Conservation (phyloP, 2,113 vertebrate genomes). For the Cepphus grylle region DNA sequence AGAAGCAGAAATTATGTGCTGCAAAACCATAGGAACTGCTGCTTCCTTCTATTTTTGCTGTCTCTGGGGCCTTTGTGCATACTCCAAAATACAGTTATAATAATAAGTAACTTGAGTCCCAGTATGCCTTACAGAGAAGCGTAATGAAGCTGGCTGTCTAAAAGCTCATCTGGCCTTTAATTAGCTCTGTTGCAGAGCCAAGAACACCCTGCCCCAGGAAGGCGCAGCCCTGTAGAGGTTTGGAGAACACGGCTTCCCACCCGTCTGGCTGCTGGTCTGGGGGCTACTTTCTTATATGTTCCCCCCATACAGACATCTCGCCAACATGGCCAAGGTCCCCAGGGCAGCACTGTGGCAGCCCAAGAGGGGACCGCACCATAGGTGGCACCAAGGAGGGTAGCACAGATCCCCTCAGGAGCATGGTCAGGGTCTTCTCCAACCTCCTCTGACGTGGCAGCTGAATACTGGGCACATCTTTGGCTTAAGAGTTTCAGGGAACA, state of each 20-base stretch:
- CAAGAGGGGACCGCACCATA: background rate
- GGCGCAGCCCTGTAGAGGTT: rapidly evolving
- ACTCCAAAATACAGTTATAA: background rate
- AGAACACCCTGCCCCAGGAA: background rate
- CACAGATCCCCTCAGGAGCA: rapidly evolving
- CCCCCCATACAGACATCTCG: rapidly evolving
- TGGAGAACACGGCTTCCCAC: rapidly evolving
- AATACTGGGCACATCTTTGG: background rate
- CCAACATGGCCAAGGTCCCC: rapidly evolving
- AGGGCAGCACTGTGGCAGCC: background rate
- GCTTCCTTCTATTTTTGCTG: background rate
- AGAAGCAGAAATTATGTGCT: background rate
- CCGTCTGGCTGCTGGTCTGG: background rate
- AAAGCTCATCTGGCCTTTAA: background rate
- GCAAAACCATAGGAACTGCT: background rate
- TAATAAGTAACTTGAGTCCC: background rate
- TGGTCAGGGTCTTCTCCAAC: background rate
- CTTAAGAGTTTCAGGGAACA: background rate
- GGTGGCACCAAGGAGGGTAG: background rate
- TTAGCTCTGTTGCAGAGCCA: background rate
- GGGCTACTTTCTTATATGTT: background rate
- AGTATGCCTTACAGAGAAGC: background rate
- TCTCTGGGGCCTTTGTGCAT: background rate
- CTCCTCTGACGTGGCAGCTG: background rate
- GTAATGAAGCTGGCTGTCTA: background rate